phyloP scores from a whole-genome alignment of 2,888 invertebrate genomes.

The Didymodactylos carnosus region DNA sequence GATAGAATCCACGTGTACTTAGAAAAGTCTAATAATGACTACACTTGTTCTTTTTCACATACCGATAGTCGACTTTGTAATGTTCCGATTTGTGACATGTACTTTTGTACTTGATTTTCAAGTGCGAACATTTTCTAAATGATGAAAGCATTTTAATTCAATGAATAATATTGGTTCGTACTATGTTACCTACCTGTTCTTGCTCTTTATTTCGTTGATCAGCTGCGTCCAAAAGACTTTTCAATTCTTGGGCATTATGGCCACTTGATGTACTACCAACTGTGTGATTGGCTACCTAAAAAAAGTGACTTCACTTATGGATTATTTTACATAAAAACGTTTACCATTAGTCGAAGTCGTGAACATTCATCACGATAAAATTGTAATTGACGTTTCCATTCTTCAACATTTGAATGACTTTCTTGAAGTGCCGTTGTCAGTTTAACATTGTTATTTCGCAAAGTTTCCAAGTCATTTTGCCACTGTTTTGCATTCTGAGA shows the following conservation, averaged over 20 bases:
- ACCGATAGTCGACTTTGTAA: background rate
- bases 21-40: too few relatives aligned
- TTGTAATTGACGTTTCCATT: slow-evolving; percentile 88
- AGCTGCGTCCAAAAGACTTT: background rate
- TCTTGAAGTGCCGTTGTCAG: slow-evolving; percentile 81
- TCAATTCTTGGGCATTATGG: background rate
- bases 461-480: slow-evolving; percentile 82
- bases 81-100: background rate
- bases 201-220: background rate
- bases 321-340: background rate
- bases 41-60: background rate
- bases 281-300: background rate
- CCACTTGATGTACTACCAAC: background rate
- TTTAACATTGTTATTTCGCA: slow-evolving; percentile 83
- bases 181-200: background rate
- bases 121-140: background rate
- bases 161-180: background rate
- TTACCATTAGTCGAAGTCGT: slow-evolving; percentile 19
- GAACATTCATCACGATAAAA: slow-evolving; percentile 36
- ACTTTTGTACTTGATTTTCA: background rate
- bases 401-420: slow-evolving; percentile 87
- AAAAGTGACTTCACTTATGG: background rate
- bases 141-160: background rate
- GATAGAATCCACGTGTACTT: too few relatives aligned
- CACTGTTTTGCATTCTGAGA: slow-evolving; percentile 94